Conservation (phyloP, 2,797 vertebrate species). For the Spinibarbus caldwelli region DNA sequence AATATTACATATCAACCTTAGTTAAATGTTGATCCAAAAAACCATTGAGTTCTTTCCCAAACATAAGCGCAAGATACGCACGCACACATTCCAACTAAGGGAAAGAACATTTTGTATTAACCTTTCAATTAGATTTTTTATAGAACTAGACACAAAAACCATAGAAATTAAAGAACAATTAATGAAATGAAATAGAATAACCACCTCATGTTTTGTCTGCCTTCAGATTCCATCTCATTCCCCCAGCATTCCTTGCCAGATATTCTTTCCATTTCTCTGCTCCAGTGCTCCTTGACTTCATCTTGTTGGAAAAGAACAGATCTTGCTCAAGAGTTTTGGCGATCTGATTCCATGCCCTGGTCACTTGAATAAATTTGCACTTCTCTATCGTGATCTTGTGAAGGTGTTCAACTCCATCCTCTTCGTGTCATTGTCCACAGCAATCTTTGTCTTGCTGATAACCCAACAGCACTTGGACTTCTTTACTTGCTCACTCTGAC, state of each 20-base stretch:
- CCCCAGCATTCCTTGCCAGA: constrained; percentile 43
- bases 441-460: neutral
- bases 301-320: constrained; percentile 24
- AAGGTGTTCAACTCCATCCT: constrained; percentile 7
- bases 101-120: constrained; percentile 24
- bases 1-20: constrained; percentile 29
- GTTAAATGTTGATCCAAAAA: constrained; percentile 29
- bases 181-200: constrained; percentile 60
- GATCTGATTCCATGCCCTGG: neutral
- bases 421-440: neutral
- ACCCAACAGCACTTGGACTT: neutral
- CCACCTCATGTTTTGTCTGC: constrained; percentile 53
- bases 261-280: constrained; percentile 43
- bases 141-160: constrained; percentile 30
- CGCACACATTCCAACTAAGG: neutral
- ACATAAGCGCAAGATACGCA: neutral
- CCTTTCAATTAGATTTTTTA: neutral
- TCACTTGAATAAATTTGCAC: neutral
- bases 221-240: constrained; percentile 48
- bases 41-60: constrained; percentile 8
- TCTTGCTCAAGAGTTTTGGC: constrained; percentile 23
- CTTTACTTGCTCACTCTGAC: constrained; percentile 19
- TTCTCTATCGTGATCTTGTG: constrained; percentile 23
- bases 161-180: constrained; percentile 29
- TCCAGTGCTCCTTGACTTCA: constrained; percentile 24